These are phyloP conservation scores for Serinus canaria DNA, from an alignment of 2,113 vertebrate genomes.

Conservation along the genomic window DNA sequence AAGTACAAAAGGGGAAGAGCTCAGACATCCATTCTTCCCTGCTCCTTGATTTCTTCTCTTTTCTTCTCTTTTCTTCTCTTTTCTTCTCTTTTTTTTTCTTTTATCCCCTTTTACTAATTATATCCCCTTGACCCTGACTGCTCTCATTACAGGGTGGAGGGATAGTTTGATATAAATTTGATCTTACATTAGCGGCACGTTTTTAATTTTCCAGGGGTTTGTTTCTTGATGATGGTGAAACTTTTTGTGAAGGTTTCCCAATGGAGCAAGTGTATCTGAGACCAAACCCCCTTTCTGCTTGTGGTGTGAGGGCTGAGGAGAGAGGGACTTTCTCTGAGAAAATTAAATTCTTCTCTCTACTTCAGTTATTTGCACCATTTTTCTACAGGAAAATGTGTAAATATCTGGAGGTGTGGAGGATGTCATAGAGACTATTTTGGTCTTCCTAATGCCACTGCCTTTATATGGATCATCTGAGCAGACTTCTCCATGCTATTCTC, in stretches of 20 bases:
- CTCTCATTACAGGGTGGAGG: not conserved
- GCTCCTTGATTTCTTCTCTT: not conserved
- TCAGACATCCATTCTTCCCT: slow-evolving; percentile 41
- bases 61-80: no score
- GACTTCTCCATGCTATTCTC: not conserved
- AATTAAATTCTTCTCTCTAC: not conserved
- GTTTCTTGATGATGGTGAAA: not conserved
- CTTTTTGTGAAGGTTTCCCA: not conserved
- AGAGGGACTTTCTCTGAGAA: not conserved
- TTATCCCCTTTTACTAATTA: not conserved
- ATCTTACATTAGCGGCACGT: not conserved
- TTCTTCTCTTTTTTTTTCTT: no score
- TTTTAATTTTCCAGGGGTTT: not conserved
- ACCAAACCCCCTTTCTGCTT: not conserved
- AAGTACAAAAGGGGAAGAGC: slow-evolving; percentile 57
- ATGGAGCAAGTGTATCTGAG: not conserved
- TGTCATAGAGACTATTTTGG: not conserved
- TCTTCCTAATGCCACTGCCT: not conserved
- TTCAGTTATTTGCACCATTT: not conserved
- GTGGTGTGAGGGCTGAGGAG: not conserved
- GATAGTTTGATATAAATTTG: not conserved
- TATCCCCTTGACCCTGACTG: not conserved
- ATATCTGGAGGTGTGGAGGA: not conserved
- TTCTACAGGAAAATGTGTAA: not conserved
- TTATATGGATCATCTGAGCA: not conserved